Percentiles rank a stretch among this genome's conserved stretches.
Evolutionary conservation across 2,797 vertebrate genomes (phyloP).

Genomic region (Argentina silus): DNA sequence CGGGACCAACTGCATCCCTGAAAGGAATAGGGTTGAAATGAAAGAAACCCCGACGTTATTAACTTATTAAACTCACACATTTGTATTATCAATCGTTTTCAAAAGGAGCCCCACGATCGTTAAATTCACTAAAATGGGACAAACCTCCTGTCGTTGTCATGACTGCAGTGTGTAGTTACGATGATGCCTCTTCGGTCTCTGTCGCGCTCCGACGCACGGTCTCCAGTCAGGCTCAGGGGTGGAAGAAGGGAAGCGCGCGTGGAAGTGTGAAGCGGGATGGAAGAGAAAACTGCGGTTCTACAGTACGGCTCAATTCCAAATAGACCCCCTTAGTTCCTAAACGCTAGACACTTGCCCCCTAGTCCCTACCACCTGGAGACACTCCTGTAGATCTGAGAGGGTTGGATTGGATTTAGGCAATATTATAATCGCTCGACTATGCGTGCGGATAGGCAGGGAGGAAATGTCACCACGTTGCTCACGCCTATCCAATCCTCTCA

Average conservation of each 20-base stretch:
- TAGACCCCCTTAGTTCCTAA: too few species aligned
- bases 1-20: too few species aligned
- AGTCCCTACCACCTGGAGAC: too few species aligned
- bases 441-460: too few species aligned
- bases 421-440: too few species aligned
- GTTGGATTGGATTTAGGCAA: too few species aligned
- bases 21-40: too few species aligned
- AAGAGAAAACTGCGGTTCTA: constrained; percentile 33
- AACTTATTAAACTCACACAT: background rate
- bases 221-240: constrained; percentile 44
- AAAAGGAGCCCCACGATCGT: background rate
- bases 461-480: too few species aligned
- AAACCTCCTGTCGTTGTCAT: constrained; percentile 77
- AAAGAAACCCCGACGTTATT: background rate
- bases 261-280: constrained; percentile 22
- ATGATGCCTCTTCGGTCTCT: constrained; percentile 18
- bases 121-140: constrained; percentile 33
- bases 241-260: constrained; percentile 15
- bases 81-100: too few species aligned
- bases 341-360: too few species aligned
- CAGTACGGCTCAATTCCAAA: background rate
- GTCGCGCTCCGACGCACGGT: constrained; percentile 36
- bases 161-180: constrained; percentile 51
- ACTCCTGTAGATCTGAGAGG: too few species aligned
- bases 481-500: too few species aligned